Conservation (phyloP, 2,888 invertebrate genomes). For the Encarsia formosa region DNA sequence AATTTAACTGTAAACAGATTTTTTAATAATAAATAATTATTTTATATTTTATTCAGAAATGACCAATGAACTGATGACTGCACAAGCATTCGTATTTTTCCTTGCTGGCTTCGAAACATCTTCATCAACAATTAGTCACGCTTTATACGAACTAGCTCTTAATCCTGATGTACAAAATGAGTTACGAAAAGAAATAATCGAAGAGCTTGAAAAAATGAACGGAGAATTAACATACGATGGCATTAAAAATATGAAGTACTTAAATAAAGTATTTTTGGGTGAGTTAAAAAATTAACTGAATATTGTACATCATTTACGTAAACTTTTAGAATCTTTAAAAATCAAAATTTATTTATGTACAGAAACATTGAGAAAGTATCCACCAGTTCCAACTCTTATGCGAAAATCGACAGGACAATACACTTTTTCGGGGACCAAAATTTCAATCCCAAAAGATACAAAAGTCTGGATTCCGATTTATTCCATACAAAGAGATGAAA, state of each 20-base stretch:
- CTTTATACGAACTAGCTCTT: constrained; percentile 48
- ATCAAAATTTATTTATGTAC: constrained; percentile 23
- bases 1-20: too few species aligned
- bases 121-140: constrained; percentile 49
- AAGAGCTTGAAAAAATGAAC: constrained; percentile 36
- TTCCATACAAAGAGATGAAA: constrained; percentile 36
- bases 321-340: constrained; percentile 5
- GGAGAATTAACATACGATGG: constrained; percentile 48
- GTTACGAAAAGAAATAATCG: constrained; percentile 45
- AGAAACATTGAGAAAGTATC: constrained; percentile 53
- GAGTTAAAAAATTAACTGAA: constrained; percentile 1
- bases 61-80: constrained; percentile 43
- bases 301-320: not conserved
- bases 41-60: constrained; percentile 38
- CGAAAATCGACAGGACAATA: constrained; percentile 39
- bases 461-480: constrained; percentile 32
- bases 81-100: constrained; percentile 51
- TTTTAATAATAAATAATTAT: too few species aligned
- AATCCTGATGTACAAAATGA: constrained; percentile 48
- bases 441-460: constrained; percentile 32
- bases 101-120: constrained; percentile 54
- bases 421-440: constrained; percentile 33
- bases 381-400: constrained; percentile 44
- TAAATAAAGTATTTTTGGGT: constrained; percentile 48
- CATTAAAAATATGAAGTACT: constrained; percentile 48